Base-by-base conservation (phyloP, 2,113 vertebrate species). In the Ophiodon elongatus region DNA sequence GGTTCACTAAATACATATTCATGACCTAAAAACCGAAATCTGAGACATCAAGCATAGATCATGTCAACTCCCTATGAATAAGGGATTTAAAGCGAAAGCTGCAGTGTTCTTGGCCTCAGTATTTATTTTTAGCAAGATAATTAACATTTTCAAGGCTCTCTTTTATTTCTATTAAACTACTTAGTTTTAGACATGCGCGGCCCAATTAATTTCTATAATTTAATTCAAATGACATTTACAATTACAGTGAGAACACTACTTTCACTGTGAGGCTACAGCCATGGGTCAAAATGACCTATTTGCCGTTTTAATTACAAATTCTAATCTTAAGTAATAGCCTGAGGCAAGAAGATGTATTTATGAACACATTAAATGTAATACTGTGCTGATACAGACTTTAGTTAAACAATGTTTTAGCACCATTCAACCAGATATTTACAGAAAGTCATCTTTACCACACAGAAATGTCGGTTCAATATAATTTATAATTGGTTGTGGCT, bases 161-260 rank as follows among this genome's bases (percentile, higher is more conserved):
- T 47, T 50, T 74, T 6, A 35, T 19, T 45, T 73, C 10, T 43
- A 21, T 19, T 13, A 7, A 21, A 60, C 10, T 14, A 15, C 39
- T 45, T 73, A 4, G 14, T 56, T 72, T 39, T 15, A 19, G 35
- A 39, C 14, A 39, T 2, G 1, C 6, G 6, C 8, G 0, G 43
- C 75, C 63, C 0, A 3, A 65, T 73, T 74, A 23, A 78, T 54
- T 77, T 66, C 27, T 62, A 47, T 23, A 41, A 52, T 60, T 35
- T 8, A 1, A 41, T 43, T 35, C 41, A 11, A 31, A 62, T 39
- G 45, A 56, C 57, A 31, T 47, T 50, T 33, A 70, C 54, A 47
- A 65, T 29, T 4, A n/a, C 2, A 63, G 31, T 37, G 5, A 67
- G 62, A 79, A 69, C n/a, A 27, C 21, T 6, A 37, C 65, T 76